Conservation (phyloP, 2,113 vertebrate genomes). For the Pithys albifrons region DNA sequence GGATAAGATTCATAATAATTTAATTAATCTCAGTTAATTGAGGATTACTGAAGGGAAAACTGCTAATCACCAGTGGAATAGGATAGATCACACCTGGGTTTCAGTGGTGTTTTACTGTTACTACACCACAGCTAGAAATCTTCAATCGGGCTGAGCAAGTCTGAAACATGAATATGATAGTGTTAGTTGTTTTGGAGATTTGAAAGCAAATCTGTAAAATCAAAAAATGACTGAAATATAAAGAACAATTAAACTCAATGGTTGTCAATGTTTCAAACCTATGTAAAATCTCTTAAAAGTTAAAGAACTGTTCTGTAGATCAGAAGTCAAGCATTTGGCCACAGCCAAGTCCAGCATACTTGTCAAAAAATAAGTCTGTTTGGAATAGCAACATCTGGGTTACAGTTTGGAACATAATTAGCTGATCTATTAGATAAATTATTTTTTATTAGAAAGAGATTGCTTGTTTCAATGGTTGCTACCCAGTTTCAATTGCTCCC, state of each 20-base stretch:
- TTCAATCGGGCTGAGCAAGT: neutral
- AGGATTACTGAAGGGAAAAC: neutral
- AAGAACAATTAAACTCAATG: neutral
- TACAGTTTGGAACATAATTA: slow-evolving; percentile 7
- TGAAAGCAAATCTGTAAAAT: neutral
- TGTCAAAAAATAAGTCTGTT: neutral
- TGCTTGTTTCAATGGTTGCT: neutral
- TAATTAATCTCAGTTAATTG: neutral
- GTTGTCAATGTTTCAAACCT: neutral
- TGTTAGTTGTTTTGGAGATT: neutral
- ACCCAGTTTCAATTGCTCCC: neutral
- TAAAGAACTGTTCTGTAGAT: neutral
- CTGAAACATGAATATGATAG: neutral
- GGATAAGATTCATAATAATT: neutral
- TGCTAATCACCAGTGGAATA: neutral
- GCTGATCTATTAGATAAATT: neutral
- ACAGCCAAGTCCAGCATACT: neutral
- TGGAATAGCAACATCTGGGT: neutral
- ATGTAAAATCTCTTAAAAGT: neutral
- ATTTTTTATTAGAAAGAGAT: slow-evolving; percentile 7
- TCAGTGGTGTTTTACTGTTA: neutral
- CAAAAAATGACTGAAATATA: neutral
- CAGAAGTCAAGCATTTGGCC: neutral
- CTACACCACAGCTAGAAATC: neutral
- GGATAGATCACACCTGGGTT: neutral